phyloP scores from a whole-genome alignment of 35 echinoderm and acorn worm species.

The Lytechinus variegatus region DNA sequence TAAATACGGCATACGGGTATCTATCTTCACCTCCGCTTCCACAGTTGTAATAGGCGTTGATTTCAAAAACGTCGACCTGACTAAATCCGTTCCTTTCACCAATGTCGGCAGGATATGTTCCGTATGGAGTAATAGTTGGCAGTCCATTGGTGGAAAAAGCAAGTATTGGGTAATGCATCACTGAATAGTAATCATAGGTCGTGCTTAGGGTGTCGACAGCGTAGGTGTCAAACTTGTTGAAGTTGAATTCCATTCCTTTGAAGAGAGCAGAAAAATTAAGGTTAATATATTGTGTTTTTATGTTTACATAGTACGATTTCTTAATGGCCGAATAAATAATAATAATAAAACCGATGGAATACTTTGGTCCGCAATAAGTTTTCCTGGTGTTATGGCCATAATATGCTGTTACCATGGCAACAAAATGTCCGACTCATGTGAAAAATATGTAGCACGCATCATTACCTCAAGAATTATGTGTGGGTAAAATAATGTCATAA shows the following conservation, averaged over 20 bases:
- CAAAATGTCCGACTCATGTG: no score
- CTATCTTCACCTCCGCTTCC: slow-evolving; percentile 23
- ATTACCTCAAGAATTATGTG: no score
- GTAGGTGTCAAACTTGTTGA: slow-evolving; percentile 59
- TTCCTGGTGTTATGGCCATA: no score
- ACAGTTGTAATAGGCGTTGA: slow-evolving; percentile 88
- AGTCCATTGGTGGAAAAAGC: slow-evolving; percentile 77
- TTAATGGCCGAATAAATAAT: no score
- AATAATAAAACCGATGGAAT: no score
- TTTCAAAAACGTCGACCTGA: slow-evolving; percentile 67
- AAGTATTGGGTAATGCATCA: slow-evolving; percentile 87
- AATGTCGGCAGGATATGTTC: slow-evolving; percentile 42
- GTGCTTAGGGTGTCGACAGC: slow-evolving; percentile 69
- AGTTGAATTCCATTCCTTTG: slow-evolving; percentile 77
- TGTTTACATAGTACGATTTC: no score
- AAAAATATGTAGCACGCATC: no score
- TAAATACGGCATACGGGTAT: not conserved
- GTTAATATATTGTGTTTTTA: no score
- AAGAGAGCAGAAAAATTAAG: not conserved
- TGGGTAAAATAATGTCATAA: no score
- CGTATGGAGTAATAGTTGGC: slow-evolving; percentile 62
- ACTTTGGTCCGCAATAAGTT: no score
- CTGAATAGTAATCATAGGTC: slow-evolving; percentile 82
- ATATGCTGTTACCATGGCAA: no score
- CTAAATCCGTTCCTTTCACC: slow-evolving; percentile 83